Evolutionary conservation across 2,888 invertebrate genomes (phyloP).

Genomic region (Cactoblastis cactorum): DNA sequence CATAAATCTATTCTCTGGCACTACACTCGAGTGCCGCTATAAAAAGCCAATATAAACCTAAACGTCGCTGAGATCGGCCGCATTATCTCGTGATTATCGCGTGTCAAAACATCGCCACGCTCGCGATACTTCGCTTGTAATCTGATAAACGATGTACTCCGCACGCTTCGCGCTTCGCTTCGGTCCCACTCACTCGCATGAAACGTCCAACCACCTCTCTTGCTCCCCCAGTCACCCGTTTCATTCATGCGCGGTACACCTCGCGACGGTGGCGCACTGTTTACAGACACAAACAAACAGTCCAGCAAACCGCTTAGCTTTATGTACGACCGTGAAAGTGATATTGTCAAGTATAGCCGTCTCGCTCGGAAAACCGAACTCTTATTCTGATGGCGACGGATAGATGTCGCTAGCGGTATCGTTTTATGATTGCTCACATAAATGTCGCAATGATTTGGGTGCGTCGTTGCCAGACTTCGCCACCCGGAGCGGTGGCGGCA

Average conservation of each 20-base stretch:
- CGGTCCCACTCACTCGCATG: slow-evolving; percentile 43
- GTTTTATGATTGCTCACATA: slow-evolving; percentile 52
- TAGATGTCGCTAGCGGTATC: slow-evolving; percentile 71
- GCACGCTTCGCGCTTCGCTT: slow-evolving; percentile 65
- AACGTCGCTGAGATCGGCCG: slow-evolving; percentile 74
- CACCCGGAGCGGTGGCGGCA: slow-evolving; percentile 68
- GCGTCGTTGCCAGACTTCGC: slow-evolving; percentile 78
- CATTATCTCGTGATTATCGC: slow-evolving; percentile 80
- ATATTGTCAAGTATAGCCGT: slow-evolving; percentile 73
- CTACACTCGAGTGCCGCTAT: slow-evolving; percentile 52
- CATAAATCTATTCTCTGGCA: slow-evolving; percentile 56
- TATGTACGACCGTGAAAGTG: slow-evolving; percentile 79
- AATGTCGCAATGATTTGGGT: slow-evolving; percentile 74
- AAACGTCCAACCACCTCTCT: slow-evolving; percentile 37
- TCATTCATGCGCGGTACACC: slow-evolving; percentile 79
- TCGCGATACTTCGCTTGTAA: slow-evolving; percentile 80
- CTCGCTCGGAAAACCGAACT: slow-evolving; percentile 67
- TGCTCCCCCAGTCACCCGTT: slow-evolving; percentile 68
- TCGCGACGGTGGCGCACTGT: slow-evolving; percentile 68
- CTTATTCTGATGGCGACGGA: slow-evolving; percentile 38
- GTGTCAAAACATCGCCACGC: slow-evolving; percentile 81
- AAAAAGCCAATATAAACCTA: slow-evolving; percentile 78
- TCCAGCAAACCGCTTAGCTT: slow-evolving; percentile 79
- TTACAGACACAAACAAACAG: slow-evolving; percentile 80
- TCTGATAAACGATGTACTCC: slow-evolving; percentile 81